Base-by-base conservation (phyloP, 2,797 vertebrate genomes). In the Smutsia temminckii region DNA sequence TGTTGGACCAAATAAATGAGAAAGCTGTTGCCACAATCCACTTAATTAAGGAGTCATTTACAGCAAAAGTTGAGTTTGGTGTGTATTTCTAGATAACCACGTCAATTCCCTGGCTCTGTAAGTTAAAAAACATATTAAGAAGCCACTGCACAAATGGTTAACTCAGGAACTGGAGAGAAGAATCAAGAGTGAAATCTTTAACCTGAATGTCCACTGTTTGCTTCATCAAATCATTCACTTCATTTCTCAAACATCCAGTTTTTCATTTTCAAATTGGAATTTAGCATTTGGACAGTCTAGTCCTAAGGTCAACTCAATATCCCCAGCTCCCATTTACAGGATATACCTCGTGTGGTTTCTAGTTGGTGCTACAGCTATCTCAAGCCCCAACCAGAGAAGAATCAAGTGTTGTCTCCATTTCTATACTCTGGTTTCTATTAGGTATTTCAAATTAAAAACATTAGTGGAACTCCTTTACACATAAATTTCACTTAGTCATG, bases 201-300 rank as follows among this genome's bases (percentile, higher is more conserved):
- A 88, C n/a, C 37, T 34, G 21, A 32, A 27, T 85, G 21, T 34
- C 20, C 11, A 75, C 18, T 80, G 40, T 92, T 79, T 74, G 13
- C 14, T 42, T 93, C 42, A 85, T 12, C 37, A 74, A 81, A 85
- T 74, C 42, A 8, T 46, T 46, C 21, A 40, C 18, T 96, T 16
- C 49, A 61, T 63, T 87, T 81, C 89, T 95, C 90, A 96, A 46
- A 64, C 32, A 77, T 14, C 14, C 29, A 49, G 6, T 32, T 94
- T 90, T 93, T 72, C n/a, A 63, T 51, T 78, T 94, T 95, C 53
- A 92, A 61, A 63, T 92, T 61, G 88, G 32, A 93, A 92, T 63
- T 78, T 93, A 57, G 51, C 57, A 79, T 92, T 93, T 75, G 23
- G 20, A 66, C 63, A 81, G 32, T 75, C 57, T 83, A 88, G 61